phyloP scores from a whole-genome alignment of 2,888 invertebrate species.

The Hirtodrosophila histrioides region DNA sequence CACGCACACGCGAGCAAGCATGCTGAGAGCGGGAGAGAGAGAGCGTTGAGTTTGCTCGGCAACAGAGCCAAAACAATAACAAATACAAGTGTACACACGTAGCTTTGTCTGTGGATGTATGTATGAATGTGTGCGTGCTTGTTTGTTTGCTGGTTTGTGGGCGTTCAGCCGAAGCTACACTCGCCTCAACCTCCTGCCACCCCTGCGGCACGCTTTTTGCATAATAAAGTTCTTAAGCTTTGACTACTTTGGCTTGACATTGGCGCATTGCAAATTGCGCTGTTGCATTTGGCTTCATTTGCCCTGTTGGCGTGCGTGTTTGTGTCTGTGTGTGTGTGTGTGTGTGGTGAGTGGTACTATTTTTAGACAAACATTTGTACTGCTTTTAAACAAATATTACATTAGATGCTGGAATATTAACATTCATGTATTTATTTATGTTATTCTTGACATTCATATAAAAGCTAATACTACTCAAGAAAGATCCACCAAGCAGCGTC shows the following conservation, averaged over 20 bases:
- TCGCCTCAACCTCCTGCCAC: not conserved
- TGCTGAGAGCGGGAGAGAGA: constrained; percentile 14
- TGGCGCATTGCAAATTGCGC: constrained; percentile 55
- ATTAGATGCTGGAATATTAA: too few species aligned
- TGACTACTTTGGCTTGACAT: constrained; percentile 61
- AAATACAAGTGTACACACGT: constrained; percentile 34
- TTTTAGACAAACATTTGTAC: too few species aligned
- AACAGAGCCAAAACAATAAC: constrained; percentile 56
- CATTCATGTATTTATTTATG: too few species aligned
- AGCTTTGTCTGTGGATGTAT: constrained; percentile 1
- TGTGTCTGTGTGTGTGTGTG: constrained; percentile 2
- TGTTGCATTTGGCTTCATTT: constrained; percentile 44
- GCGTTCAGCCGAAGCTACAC: constrained; percentile 34
- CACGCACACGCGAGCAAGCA: constrained; percentile 19
- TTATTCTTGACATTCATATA: too few species aligned
- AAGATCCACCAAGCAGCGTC: too few species aligned
- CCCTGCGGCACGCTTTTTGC: constrained; percentile 65
- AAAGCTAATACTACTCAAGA: too few species aligned
- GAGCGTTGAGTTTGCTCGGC: constrained; percentile 33
- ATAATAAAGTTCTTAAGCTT: constrained; percentile 77
- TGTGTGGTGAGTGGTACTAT: constrained; percentile 3
- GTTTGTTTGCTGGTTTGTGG: constrained; percentile 30
- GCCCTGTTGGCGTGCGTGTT: not conserved
- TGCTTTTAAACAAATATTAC: too few species aligned
- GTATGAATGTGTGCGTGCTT: constrained; percentile 1